These are phyloP conservation scores for Sipha flava DNA, from an alignment of 1,140 invertebrate genomes.

Conservation along the genomic window DNA sequence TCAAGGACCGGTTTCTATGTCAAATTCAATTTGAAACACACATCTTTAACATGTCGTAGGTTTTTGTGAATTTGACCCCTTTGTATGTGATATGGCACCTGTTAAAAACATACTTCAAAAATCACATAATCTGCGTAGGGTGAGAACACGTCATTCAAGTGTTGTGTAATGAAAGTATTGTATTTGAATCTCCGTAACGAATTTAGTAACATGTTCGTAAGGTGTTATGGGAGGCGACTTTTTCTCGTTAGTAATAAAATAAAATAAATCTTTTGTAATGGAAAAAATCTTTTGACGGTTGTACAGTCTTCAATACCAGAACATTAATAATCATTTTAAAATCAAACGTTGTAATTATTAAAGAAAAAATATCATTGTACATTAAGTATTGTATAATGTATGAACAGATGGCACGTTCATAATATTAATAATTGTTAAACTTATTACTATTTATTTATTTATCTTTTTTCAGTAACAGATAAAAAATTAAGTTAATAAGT, in stretches of 20 bases:
- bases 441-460: too few relatives aligned
- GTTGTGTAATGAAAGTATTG: background rate
- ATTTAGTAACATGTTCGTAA: background rate
- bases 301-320: too few relatives aligned
- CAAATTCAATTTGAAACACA: slow-evolving; percentile 32
- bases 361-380: too few relatives aligned
- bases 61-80: slow-evolving; percentile 20
- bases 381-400: too few relatives aligned
- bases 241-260: background rate
- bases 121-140: background rate
- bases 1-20: slow-evolving; percentile 32
- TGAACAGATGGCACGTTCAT: too few relatives aligned
- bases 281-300: too few relatives aligned
- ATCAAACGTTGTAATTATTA: too few relatives aligned
- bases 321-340: too few relatives aligned
- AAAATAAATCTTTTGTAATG: background rate
- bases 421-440: too few relatives aligned
- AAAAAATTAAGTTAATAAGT: too few relatives aligned
- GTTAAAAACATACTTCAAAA: background rate
- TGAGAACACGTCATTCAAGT: too few relatives aligned
- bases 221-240: background rate
- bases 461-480: too few relatives aligned
- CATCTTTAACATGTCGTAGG: background rate
- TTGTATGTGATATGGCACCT: background rate
- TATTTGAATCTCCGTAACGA: background rate